Conservation (phyloP, 2,888 invertebrate genomes). For the Corbicula japonica region DNA sequence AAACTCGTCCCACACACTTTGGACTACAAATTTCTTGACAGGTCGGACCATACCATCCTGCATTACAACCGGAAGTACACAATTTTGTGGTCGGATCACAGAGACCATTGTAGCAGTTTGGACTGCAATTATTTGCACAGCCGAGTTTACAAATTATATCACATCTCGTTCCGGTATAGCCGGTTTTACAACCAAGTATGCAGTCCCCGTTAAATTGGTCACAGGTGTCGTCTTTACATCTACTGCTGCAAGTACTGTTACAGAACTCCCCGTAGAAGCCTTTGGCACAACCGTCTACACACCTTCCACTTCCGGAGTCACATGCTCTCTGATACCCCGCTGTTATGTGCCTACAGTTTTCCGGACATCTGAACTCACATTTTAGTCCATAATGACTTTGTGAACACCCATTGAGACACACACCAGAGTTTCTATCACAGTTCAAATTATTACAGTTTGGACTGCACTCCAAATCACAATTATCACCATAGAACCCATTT, state of each 20-base stretch:
- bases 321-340: slow-evolving; percentile 47
- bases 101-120: slow-evolving; percentile 43
- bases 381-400: slow-evolving; percentile 55
- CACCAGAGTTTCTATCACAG: slow-evolving; percentile 64
- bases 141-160: slow-evolving; percentile 48
- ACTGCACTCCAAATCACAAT: slow-evolving; percentile 64
- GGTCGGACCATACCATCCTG: slow-evolving; percentile 59
- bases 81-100: slow-evolving; percentile 58
- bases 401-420: slow-evolving; percentile 61
- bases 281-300: slow-evolving; percentile 53
- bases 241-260: slow-evolving; percentile 49
- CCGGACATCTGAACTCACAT: slow-evolving; percentile 65
- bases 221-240: slow-evolving; percentile 62
- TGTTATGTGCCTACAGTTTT: slow-evolving; percentile 44
- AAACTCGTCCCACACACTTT: slow-evolving; percentile 47
- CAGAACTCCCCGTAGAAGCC: slow-evolving; percentile 62
- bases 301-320: slow-evolving; percentile 39
- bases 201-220: slow-evolving; percentile 52
- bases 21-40: slow-evolving; percentile 59
- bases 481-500: slow-evolving; percentile 61
- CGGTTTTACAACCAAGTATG: slow-evolving; percentile 51
- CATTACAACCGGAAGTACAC: slow-evolving; percentile 62
- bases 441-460: slow-evolving; percentile 50
- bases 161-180: slow-evolving; percentile 62
- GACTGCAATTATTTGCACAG: slow-evolving; percentile 55